Evolutionary conservation across 2,113 vertebrate genomes (phyloP), one percentile per base, ranked within the genome.

Genomic region (Daubentonia madagascariensis): DNA sequence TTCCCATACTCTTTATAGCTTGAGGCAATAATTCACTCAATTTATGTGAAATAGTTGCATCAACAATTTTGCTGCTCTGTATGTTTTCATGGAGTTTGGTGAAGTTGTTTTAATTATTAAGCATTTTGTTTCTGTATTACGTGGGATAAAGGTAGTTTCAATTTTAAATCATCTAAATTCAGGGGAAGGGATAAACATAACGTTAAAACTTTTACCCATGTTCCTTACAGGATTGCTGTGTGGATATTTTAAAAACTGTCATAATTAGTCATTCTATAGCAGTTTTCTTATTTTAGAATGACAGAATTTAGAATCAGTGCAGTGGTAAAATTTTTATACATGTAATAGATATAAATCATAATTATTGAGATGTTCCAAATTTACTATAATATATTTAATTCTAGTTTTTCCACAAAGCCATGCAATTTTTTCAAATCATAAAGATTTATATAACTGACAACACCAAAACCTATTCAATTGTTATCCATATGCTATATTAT

Each of bases 81-180:
- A 72, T 98, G 37, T 52, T 94, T 95, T 97, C 95, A 90, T 63
- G 94, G 52, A 43, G 8, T 97, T 96, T 92, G 86, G 85, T 97
- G 85, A 98, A 91, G 30, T 65, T 95, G 16, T 95, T 92, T 97
- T 98, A 98, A 98, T 98, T 98, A 96, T 88, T 97, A 97, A 95
- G 75, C 78, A 93, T 91, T 90, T 94, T 52, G 37, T 18, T 6
- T 8, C 12, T 91, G n/a, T 7, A 25, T 48, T 84, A 50, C 88
- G 54, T 96, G 85, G 54, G 43, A 45, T 96, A 94, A 92, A 78
- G 40, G 30, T 94, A 50, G 92, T 85, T 98, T 94, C 57, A 32
- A 52, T 97, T 97, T 93, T 92, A 94, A 94, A 84, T 79, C 8
- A 40, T 95, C 75, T 73, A 80, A 97, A 97, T 79, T 93, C 12